Conservation (phyloP, 2,888 invertebrate species). For the Limnephilus auricula region DNA sequence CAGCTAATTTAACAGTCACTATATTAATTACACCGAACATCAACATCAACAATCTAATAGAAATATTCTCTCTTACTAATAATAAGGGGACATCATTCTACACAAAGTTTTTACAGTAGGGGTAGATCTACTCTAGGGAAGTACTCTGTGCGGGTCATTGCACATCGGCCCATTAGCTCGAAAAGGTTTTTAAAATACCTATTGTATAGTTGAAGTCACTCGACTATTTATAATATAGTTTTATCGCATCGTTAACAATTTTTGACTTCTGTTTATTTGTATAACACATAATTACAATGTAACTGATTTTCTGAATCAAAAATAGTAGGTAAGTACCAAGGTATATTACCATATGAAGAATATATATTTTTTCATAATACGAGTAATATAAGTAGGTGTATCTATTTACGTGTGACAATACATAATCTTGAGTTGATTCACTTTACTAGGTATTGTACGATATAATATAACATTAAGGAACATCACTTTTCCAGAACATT, state of each 20-base stretch:
- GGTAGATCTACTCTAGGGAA: neutral
- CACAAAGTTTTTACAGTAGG: neutral
- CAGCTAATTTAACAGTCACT: constrained; percentile 66
- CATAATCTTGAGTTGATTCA: neutral
- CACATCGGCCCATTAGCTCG: neutral
- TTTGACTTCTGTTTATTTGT: neutral
- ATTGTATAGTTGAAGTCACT: neutral
- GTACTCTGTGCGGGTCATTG: neutral
- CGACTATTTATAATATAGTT: constrained; percentile 26
- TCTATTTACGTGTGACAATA: neutral
- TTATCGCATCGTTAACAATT: constrained; percentile 4
- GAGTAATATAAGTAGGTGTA: neutral
- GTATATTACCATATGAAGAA: neutral
- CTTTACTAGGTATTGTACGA: neutral
- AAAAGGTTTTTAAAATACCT: neutral
- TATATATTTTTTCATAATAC: neutral
- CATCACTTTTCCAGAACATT: neutral
- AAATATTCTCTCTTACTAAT: constrained; percentile 10
- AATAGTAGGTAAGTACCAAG: neutral
- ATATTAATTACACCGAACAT: constrained; percentile 66
- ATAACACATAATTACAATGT: neutral
- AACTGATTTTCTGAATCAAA: neutral
- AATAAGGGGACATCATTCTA: constrained; percentile 7
- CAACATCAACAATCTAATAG: constrained; percentile 57
- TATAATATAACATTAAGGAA: neutral